These are phyloP conservation scores for Hypomesus transpacificus DNA, from an alignment of 2,113 vertebrate genomes.

Conservation along the genomic window DNA sequence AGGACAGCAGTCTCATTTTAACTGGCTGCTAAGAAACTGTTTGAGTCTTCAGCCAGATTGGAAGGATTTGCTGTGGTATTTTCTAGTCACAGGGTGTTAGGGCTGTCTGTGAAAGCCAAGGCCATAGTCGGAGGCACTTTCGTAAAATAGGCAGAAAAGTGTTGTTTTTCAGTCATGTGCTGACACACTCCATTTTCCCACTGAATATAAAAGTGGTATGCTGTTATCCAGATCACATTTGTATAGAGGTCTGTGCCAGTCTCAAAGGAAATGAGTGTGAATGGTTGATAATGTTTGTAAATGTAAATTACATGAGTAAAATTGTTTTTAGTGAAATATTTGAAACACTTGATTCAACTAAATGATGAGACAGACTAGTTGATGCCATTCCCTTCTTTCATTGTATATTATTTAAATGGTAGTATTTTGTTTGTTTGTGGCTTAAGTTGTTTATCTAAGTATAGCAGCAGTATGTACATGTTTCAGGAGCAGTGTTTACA, in stretches of 20 bases:
- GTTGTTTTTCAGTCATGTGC: constrained; percentile 43
- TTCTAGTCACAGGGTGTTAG: constrained; percentile 37
- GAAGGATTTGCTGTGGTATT: constrained; percentile 46
- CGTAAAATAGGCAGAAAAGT: neutral
- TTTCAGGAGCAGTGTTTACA: no score
- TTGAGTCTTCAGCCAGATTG: constrained; percentile 35
- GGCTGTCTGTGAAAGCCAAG: neutral
- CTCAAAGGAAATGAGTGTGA: neutral
- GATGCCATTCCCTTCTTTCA: no score
- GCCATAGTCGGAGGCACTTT: neutral
- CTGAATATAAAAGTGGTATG: neutral
- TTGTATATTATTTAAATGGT: no score
- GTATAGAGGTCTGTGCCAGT: neutral
- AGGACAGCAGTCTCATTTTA: constrained; percentile 35
- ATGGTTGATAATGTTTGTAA: no score
- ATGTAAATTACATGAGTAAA: no score
- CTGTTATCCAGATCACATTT: constrained; percentile 8
- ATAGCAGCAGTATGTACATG: no score
- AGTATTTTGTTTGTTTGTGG: no score
- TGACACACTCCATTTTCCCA: constrained; percentile 23
- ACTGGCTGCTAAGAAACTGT: constrained; percentile 45
- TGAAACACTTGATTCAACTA: no score
- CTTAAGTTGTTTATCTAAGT: no score
- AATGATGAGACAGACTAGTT: no score
- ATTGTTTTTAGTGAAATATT: no score